Percentiles rank a stretch among this genome's conserved stretches.
Conservation (phyloP, 2,888 invertebrate species). For the Patella depressa region DNA sequence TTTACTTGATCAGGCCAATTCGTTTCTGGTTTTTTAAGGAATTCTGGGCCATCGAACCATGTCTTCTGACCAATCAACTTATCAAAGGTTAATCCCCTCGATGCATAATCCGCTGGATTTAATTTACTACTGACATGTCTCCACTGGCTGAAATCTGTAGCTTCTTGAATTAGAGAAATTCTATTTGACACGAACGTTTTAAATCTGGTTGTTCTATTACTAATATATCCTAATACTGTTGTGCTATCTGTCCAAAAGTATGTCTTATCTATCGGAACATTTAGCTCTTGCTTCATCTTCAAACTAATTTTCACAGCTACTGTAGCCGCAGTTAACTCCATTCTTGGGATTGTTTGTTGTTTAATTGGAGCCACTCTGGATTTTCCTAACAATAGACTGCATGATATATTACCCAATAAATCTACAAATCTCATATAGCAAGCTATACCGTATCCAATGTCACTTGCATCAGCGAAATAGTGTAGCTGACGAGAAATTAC, state of each 20-base stretch:
- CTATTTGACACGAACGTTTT: constrained; percentile 19
- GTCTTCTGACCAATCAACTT: not conserved
- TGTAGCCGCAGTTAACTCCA: constrained; percentile 6
- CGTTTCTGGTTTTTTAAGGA: not conserved
- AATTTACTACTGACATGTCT: not conserved
- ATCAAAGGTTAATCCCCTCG: constrained; percentile 3
- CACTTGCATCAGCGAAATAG: not conserved
- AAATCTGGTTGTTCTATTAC: constrained; percentile 13
- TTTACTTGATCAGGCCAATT: not conserved
- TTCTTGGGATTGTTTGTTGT: constrained; percentile 16
- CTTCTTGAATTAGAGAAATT: constrained; percentile 7
- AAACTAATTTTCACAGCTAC: not conserved
- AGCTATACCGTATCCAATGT: not conserved
- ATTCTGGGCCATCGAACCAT: constrained; percentile 14
- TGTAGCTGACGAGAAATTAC: not conserved
- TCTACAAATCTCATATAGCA: not conserved
- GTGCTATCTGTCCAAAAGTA: not conserved
- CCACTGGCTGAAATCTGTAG: constrained; percentile 6
- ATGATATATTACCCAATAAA: not conserved
- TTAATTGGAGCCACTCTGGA: constrained; percentile 6
- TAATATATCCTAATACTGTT: constrained; percentile 6
- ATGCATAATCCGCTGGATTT: constrained; percentile 11
- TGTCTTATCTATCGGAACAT: not conserved
- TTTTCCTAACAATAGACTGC: too few species aligned
- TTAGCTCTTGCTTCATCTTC: not conserved